Evolutionary conservation across 2,888 invertebrate species (phyloP).

Genomic region (Troides aeacus): DNA sequence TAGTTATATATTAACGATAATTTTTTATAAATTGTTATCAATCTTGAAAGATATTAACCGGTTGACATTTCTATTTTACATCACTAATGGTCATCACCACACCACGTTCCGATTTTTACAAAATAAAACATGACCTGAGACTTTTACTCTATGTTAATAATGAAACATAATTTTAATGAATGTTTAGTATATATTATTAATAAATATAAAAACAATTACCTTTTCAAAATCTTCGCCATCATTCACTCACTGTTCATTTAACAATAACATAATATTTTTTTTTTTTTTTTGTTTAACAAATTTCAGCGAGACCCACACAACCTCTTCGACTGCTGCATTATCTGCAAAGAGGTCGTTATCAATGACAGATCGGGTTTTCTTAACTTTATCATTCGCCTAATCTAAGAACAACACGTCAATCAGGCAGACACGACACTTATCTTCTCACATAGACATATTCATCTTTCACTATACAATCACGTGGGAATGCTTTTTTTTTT

Average conservation of each 20-base stretch:
- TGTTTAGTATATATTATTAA: neutral
- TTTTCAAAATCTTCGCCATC: constrained; percentile 61
- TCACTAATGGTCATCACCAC: too few relatives aligned
- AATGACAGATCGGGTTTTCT: constrained; percentile 65
- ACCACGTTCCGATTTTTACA: too few relatives aligned
- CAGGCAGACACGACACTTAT: constrained; percentile 47
- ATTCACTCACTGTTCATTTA: constrained; percentile 21
- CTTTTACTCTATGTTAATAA: too few relatives aligned
- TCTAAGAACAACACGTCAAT: constrained; percentile 70
- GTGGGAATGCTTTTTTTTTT: constrained; percentile 39
- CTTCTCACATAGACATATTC: constrained; percentile 40
- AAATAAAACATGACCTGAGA: too few relatives aligned
- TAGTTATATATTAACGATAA: too few relatives aligned
- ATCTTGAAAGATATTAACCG: too few relatives aligned
- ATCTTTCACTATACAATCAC: constrained; percentile 43
- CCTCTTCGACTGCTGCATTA: constrained; percentile 33
- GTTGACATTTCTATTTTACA: too few relatives aligned
- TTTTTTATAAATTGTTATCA: too few relatives aligned
- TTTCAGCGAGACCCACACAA: constrained; percentile 5
- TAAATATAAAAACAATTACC: constrained; percentile 39
- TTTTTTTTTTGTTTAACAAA: constrained; percentile 1
- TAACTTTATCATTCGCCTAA: constrained; percentile 48
- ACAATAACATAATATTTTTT: constrained; percentile 5
- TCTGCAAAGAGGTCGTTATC: constrained; percentile 53
- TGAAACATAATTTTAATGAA: neutral